phyloP scores from a whole-genome alignment of 1,140 invertebrate genomes.

The Chironomus striatipennis region DNA sequence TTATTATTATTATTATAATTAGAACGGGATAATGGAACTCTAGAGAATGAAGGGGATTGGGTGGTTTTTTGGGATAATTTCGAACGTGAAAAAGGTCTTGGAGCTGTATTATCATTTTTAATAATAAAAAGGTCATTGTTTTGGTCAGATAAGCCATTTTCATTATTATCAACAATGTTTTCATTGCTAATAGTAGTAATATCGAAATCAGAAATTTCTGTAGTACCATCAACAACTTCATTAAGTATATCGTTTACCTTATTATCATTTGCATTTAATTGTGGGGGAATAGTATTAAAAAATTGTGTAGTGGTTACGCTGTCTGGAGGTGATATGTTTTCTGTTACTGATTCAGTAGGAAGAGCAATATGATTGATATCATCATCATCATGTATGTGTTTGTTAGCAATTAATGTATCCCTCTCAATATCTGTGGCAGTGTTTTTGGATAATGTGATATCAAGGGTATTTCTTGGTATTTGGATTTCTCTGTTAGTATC shows the following conservation, averaged over 20 bases:
- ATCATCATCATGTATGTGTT: not conserved
- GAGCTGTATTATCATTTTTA: not conserved
- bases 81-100: not conserved
- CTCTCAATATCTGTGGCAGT: not conserved
- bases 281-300: not conserved
- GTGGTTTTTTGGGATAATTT: not conserved
- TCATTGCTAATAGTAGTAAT: not conserved
- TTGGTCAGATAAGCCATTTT: conserved; percentile 16
- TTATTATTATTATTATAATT: not conserved
- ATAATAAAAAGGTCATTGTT: not conserved
- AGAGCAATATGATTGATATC: not conserved
- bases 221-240: not conserved
- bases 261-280: not conserved
- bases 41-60: not conserved
- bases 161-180: not conserved
- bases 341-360: conserved; percentile 3
- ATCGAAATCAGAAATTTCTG: not conserved
- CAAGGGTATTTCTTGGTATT: not conserved
- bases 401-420: not conserved
- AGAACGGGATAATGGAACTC: not conserved
- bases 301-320: not conserved
- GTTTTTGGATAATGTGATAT: not conserved
- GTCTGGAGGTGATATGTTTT: not conserved
- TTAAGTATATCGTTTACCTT: not conserved
- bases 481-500: not conserved